Percentiles rank a stretch among this genome's conserved stretches.
Conservation (phyloP, 1,140 invertebrate species). For the Microplitis demolitor region DNA sequence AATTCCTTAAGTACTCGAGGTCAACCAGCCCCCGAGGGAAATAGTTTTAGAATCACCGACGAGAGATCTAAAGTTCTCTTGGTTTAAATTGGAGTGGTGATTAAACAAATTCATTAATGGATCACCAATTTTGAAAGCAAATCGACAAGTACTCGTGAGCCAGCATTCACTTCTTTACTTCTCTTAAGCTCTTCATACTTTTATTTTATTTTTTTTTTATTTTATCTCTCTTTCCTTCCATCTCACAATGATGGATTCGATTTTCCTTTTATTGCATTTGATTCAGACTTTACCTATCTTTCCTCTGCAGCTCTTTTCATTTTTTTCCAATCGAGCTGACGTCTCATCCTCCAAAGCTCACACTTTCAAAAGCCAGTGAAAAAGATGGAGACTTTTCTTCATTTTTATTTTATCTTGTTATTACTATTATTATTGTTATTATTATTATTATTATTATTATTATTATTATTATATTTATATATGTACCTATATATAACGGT, state of each 20-base stretch:
- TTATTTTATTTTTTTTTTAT: not conserved
- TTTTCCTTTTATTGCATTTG: not conserved
- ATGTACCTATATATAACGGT: conserved; percentile 7
- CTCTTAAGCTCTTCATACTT: too few species aligned
- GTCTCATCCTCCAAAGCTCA: not conserved
- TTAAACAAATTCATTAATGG: conserved; percentile 29
- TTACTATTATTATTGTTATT: not conserved
- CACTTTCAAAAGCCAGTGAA: not conserved
- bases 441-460: too few species aligned
- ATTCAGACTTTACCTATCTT: not conserved
- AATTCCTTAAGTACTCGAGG: conserved; percentile 25
- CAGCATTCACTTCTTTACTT: too few species aligned
- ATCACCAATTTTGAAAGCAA: conserved; percentile 9
- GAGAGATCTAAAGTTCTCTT: not conserved
- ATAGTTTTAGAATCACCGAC: conserved; percentile 19
- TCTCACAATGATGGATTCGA: conserved; percentile 1
- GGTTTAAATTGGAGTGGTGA: conserved; percentile 26
- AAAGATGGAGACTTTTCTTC: too few species aligned
- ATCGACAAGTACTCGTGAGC: not conserved
- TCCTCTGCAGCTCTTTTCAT: not conserved
- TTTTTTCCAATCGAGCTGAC: not conserved
- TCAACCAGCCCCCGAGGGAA: conserved; percentile 1
- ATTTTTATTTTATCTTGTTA: too few species aligned
- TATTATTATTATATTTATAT: not conserved
- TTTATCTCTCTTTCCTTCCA: not conserved